Evolutionary conservation across 2,113 vertebrate genomes (phyloP).

Genomic region (Bufo gargarizans): DNA sequence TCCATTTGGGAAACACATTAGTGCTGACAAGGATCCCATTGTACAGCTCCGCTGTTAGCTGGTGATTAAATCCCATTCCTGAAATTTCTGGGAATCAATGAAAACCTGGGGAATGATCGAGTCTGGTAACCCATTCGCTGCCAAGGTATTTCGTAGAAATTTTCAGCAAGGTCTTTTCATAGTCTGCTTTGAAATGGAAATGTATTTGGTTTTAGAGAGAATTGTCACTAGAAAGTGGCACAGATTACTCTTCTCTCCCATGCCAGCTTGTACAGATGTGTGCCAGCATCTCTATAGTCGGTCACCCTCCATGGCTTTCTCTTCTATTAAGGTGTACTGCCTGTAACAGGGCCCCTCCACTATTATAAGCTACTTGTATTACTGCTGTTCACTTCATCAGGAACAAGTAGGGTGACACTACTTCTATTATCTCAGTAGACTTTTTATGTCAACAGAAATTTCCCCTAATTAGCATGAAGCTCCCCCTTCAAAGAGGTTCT

Average conservation of each 20-base stretch:
- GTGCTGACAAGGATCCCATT: conserved; percentile 51
- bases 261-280: no score
- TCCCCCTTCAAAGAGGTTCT: background rate
- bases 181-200: background rate
- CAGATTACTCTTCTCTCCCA: background rate
- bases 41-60: conserved; percentile 17
- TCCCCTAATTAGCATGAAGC: background rate
- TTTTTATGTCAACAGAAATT: background rate
- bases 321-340: background rate
- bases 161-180: background rate
- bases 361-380: no score
- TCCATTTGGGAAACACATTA: conserved; percentile 57
- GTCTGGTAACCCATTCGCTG: conserved; percentile 34
- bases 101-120: conserved; percentile 39
- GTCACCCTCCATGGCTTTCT: background rate
- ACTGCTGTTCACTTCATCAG: no score
- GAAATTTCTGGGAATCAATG: conserved; percentile 42
- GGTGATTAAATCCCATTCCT: conserved; percentile 51
- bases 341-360: no score
- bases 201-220: background rate
- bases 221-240: background rate
- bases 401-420: no score
- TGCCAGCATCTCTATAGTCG: no score
- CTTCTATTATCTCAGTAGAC: no score
- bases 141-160: background rate